Evolutionary conservation across 2,888 invertebrate genomes (phyloP), one percentile per base, ranked within the genome.

Genomic region (Thyatira batis): DNA sequence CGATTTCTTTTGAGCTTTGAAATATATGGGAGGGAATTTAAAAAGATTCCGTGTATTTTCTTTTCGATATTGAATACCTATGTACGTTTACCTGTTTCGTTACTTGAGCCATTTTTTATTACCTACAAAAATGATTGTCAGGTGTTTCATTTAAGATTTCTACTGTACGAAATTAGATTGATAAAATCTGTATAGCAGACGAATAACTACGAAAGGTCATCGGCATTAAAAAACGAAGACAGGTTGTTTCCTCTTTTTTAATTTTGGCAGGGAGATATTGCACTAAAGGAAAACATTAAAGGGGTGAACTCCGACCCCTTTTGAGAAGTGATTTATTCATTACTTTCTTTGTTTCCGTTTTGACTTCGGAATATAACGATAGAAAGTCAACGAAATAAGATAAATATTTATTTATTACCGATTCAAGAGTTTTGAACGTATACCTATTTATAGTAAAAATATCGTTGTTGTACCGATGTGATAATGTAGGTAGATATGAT

Each of bases 1-100:
- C 91, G 92, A 91, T 91, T 91, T 90, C 92, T 92, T 89, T 91
- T 91, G 90, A 91, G 91, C 92, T 91, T 89, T 90, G 90, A 90
- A 90, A 91, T 91, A 92, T 91, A 90, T 84, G 89, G 89, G 87
- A 84, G 81, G 80, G 84, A 83, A 85, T 89, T 83, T 85, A 79
- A 81, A 84, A 82, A 83, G 84, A 86, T 82, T 78, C 73, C 67
- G 78, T 78, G 79, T 85, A 82, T 85, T 85, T 84, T 80, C 76
- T 78, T 84, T 82, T 80, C 68, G 69, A 68, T 67, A 70, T 75
- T 67, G 61, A 68, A 58, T 65, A 63, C 61, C 57, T 66, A 45
- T 49, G 27, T 49, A 59, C 56, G 55, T 56, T n/a, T n/a, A 50
- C 65, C 46, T 48, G n/a, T 46, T 21, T 21, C 2, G 13, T 21